Evolutionary conservation across 2,113 vertebrate species (phyloP).

Genomic region (Erythrocercus mccallii): DNA sequence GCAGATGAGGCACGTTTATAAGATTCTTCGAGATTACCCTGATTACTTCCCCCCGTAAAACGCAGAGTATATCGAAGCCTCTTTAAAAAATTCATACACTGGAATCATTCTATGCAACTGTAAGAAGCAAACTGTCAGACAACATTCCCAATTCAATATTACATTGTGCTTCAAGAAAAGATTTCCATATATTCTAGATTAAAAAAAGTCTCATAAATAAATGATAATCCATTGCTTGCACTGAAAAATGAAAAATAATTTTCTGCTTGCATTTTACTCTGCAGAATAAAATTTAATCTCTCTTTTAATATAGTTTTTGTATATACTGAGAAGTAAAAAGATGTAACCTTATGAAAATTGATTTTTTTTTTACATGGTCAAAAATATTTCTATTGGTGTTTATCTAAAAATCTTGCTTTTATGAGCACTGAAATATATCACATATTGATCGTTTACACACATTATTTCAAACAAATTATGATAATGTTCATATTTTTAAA

Average conservation of each 20-base stretch:
- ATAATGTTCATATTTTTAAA: neutral
- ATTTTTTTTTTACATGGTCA: conserved; percentile 80
- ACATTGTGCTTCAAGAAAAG: conserved; percentile 85
- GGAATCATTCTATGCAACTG: conserved; percentile 68
- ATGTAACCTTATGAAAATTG: conserved; percentile 90
- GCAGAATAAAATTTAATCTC: conserved; percentile 92
- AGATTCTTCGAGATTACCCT: conserved; percentile 52
- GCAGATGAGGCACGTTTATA: neutral
- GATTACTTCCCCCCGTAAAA: conserved; percentile 68
- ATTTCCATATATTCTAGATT: conserved; percentile 96
- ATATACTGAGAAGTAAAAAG: conserved; percentile 85
- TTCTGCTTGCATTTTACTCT: conserved; percentile 92
- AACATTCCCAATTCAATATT: conserved; percentile 84
- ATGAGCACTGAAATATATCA: neutral
- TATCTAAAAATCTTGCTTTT: conserved; percentile 73
- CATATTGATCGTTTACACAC: conserved; percentile 14
- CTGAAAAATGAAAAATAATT: conserved; percentile 91
- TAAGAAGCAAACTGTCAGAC: conserved; percentile 77
- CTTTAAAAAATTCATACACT: conserved; percentile 78
- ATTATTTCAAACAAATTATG: conserved; percentile 12
- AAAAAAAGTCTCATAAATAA: conserved; percentile 94
- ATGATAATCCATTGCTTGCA: conserved; percentile 87
- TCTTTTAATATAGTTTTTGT: conserved; percentile 89
- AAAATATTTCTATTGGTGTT: conserved; percentile 79
- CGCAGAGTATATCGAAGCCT: conserved; percentile 65